Base-by-base conservation (phyloP, 1,140 invertebrate species). In the Heterodera schachtii region DNA sequence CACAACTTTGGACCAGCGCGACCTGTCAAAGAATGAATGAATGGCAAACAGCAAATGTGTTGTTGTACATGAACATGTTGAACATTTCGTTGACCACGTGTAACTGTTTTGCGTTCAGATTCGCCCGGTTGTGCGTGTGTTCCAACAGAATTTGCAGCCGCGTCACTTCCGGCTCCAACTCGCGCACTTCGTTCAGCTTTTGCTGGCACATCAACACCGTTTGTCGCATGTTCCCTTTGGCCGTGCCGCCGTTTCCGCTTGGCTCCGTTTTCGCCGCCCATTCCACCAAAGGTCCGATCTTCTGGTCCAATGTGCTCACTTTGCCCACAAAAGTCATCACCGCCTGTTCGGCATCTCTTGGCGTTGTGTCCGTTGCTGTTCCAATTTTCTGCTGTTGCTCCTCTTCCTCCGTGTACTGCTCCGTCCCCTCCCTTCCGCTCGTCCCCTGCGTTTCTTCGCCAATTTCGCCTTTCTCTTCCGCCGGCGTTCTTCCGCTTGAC, bases 61-160 rank as follows among this genome's bases (percentile, higher is more conserved):
- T 69, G 11, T 21, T 57, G 64, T 52, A 71, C 83, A 87, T 85
- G 52, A 89, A 89, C 19, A 79, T 75, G 43, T 88, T 83, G 76
- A 89, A 90, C 13, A 79, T 90, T 69, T 88, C 89, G 70, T 88
- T 90, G 11, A 87, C 85, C 52, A 66, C 47, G 49, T 85, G 86
- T 3, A 88, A 66, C 64, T 88, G 80, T 49, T 82, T 71, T 13
- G 88, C 81, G 57, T 81, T 81, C 43, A 75, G 41, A 76, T 76
- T 60, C 46, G 73, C 49, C 66, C 80, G n/a, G 73, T 81, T 81
- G 66, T 87, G 87, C 7, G 89, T 64, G 43, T 83, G 77, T 69
- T 87, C 87, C 8, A 87, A 79, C 79, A 85, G 84, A 70, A 83
- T 47, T 66, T 88, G 87, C 7, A 87, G 82, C 46, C 82, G 49